Conservation (phyloP, 2,888 invertebrate species). For the Calephelis perditalis region DNA sequence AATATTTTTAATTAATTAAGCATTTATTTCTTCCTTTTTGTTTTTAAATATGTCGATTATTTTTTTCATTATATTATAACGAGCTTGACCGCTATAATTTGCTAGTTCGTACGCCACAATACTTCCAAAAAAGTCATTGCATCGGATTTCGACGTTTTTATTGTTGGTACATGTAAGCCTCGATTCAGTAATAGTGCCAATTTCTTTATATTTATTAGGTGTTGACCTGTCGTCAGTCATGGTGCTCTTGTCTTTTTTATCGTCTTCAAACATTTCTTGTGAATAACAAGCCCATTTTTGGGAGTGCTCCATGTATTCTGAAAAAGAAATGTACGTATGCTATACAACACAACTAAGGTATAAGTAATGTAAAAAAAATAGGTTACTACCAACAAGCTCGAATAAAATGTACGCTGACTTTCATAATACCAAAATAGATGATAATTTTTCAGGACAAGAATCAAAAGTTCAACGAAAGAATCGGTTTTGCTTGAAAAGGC, state of each 20-base stretch:
- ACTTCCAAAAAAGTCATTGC: constrained; percentile 16
- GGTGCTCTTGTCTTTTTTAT: constrained; percentile 1
- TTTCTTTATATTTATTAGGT: constrained; percentile 13
- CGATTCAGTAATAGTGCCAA: constrained; percentile 13
- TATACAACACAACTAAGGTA: not conserved
- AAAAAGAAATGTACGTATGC: not conserved
- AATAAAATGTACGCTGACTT: not conserved
- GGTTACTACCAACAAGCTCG: no score
- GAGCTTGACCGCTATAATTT: constrained; percentile 13
- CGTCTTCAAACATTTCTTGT: not conserved
- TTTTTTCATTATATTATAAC: not conserved
- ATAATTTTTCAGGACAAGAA: not conserved
- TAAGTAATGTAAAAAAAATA: not conserved
- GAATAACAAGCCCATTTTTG: not conserved
- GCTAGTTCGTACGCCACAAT: constrained; percentile 15
- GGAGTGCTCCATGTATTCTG: not conserved
- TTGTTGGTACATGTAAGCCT: constrained; percentile 14
- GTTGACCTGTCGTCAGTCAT: not conserved
- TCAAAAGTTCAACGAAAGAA: not conserved
- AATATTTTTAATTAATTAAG: constrained; percentile 7
- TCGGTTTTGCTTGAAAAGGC: no score
- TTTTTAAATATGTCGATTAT: constrained; percentile 1
- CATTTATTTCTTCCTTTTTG: not conserved
- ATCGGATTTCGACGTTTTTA: constrained; percentile 15
- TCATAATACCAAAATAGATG: not conserved